Conservation (phyloP, 1,140 invertebrate species). For the Lordiphosa clarofinis region DNA sequence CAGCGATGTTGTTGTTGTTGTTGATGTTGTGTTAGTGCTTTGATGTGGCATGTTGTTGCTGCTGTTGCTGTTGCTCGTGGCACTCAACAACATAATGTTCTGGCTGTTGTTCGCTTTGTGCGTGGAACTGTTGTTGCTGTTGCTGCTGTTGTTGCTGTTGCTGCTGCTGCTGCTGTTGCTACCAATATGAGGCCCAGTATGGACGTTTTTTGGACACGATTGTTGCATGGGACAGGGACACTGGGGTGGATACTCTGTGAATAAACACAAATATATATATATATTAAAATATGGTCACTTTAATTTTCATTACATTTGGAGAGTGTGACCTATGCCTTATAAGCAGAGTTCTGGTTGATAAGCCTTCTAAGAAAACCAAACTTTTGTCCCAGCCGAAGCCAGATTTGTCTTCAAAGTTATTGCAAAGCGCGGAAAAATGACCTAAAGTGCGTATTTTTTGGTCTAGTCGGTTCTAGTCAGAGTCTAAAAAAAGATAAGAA, state of each 20-base stretch:
- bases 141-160: conserved; percentile 60
- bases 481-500: no score
- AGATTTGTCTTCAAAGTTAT: no score
- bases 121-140: conserved; percentile 56
- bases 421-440: no score
- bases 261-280: background rate
- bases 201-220: conserved; percentile 97
- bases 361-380: no score
- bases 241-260: conserved; percentile 82
- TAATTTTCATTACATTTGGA: no score
- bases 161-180: conserved; percentile 79
- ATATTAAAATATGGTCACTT: background rate
- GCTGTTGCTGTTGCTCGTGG: conserved; percentile 47
- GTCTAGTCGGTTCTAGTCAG: no score
- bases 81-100: conserved; percentile 48
- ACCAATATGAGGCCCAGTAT: conserved; percentile 97
- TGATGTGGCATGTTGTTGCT: conserved; percentile 23
- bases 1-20: conserved; percentile 37
- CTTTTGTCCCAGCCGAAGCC: no score
- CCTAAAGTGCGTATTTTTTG: no score
- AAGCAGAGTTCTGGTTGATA: no score
- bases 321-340: no score
- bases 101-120: conserved; percentile 52
- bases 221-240: conserved; percentile 92
- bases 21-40: conserved; percentile 33